A percentile compares a stretch with the other conserved stretches of the same genome.
Conservation (phyloP, 2,888 invertebrate species). For the Andrena dorsata region DNA sequence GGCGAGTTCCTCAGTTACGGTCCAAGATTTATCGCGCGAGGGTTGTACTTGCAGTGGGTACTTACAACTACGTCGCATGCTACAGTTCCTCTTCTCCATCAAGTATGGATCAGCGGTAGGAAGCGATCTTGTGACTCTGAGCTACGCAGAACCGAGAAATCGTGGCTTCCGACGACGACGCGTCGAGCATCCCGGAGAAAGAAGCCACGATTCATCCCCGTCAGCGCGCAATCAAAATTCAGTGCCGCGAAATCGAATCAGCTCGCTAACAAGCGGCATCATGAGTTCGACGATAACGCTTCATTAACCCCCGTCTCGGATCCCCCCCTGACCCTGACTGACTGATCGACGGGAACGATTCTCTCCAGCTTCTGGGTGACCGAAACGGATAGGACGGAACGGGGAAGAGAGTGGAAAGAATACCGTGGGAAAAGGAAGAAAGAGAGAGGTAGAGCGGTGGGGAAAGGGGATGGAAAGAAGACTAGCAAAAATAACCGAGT, state of each 20-base stretch:
- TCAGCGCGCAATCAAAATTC: constrained; percentile 29
- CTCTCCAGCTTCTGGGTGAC: constrained; percentile 29
- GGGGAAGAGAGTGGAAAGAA: constrained; percentile 23
- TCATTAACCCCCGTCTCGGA: constrained; percentile 43
- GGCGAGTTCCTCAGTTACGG: no score
- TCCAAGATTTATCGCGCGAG: neutral
- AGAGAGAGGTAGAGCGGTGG: constrained; percentile 15
- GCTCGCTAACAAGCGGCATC: constrained; percentile 35
- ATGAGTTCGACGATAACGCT: constrained; percentile 35
- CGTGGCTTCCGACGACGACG: no score
- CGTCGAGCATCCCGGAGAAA: neutral
- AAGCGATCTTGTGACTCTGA: neutral
- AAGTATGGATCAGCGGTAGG: neutral
- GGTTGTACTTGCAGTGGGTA: no score
- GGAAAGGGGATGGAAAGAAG: constrained; percentile 47
- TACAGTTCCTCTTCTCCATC: neutral
- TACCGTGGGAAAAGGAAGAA: constrained; percentile 21
- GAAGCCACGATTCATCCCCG: constrained; percentile 20
- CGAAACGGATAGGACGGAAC: constrained; percentile 16
- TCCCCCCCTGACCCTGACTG: constrained; percentile 47
- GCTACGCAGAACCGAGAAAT: neutral
- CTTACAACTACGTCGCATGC: no score
- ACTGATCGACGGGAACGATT: constrained; percentile 55
- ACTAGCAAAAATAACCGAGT: constrained; percentile 77
- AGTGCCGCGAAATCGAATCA: constrained; percentile 19